A percentile compares a stretch with the other conserved stretches of the same genome.
phyloP scores from a whole-genome alignment of 35 echinoderm and acorn worm genomes.

The Lytechinus pictus region DNA sequence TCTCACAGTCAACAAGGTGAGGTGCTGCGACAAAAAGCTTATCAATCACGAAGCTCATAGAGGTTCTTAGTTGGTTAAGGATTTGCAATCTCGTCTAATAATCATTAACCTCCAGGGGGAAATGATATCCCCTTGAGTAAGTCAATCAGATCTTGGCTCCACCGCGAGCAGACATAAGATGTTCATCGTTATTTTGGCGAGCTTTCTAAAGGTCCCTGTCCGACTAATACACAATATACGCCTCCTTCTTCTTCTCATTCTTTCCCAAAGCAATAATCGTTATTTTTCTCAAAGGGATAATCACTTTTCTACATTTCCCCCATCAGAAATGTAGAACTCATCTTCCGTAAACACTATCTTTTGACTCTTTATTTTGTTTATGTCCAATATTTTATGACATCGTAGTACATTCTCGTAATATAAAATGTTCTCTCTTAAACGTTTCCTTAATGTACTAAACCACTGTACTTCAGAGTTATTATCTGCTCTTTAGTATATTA shows the following conservation, averaged over 20 bases:
- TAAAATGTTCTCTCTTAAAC: too few relatives aligned
- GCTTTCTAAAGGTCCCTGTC: background rate
- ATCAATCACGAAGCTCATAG: background rate
- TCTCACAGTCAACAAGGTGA: background rate
- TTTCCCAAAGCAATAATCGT: background rate
- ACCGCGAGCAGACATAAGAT: background rate
- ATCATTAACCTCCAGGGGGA: slow-evolving; percentile 11
- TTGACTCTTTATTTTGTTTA: too few relatives aligned
- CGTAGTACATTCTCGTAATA: too few relatives aligned
- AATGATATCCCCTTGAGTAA: background rate
- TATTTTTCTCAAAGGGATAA: background rate
- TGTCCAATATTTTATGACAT: too few relatives aligned
- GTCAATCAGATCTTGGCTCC: background rate
- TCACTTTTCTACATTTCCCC: background rate
- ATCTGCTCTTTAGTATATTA: too few relatives aligned
- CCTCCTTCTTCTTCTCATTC: background rate
- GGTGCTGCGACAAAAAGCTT: background rate
- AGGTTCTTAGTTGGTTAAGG: background rate
- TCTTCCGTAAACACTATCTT: too few relatives aligned
- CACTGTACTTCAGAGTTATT: too few relatives aligned
- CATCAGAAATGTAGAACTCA: too few relatives aligned
- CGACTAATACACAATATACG: background rate
- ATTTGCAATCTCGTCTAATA: slow-evolving; percentile 19
- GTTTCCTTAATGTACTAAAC: too few relatives aligned
- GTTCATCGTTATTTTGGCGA: background rate